Percentiles rank a stretch among this genome's conserved stretches.
These are phyloP conservation scores for Griposia aprilina DNA, from an alignment of 2,888 invertebrate species.

Conservation along the genomic window DNA sequence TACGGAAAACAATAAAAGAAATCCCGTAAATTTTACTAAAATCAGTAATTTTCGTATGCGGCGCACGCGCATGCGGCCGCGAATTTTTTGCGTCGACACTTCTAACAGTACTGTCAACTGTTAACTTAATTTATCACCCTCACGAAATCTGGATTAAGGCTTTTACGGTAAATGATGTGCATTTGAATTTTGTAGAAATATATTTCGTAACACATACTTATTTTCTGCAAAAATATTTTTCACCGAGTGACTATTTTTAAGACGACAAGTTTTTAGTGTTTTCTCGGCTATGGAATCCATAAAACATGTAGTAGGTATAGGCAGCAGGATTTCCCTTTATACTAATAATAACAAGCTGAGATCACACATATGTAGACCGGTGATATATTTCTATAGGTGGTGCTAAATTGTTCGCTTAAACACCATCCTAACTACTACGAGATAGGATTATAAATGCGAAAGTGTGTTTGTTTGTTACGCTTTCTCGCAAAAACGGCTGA, in stretches of 20 bases:
- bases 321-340: background rate
- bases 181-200: background rate
- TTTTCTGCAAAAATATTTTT: background rate
- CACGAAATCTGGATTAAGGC: slow-evolving; percentile 61
- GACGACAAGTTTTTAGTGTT: too few species aligned
- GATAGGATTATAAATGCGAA: background rate
- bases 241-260: background rate
- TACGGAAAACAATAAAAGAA: slow-evolving; percentile 56
- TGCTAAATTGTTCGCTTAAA: background rate
- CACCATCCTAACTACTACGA: background rate
- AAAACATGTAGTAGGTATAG: too few species aligned
- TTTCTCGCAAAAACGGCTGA: background rate
- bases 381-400: background rate
- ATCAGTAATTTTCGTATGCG: slow-evolving; percentile 41
- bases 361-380: background rate
- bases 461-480: background rate
- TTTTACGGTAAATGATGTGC: slow-evolving; percentile 25
- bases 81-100: slow-evolving; percentile 54
- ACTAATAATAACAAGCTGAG: background rate
- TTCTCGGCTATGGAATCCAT: background rate
- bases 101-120: slow-evolving; percentile 56
- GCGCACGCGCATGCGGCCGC: slow-evolving; percentile 47
- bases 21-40: slow-evolving; percentile 66
- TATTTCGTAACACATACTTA: background rate
- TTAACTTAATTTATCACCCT: slow-evolving; percentile 58